Evolutionary conservation across 2,113 vertebrate species (phyloP).

Genomic region (Cavia porcellus): DNA sequence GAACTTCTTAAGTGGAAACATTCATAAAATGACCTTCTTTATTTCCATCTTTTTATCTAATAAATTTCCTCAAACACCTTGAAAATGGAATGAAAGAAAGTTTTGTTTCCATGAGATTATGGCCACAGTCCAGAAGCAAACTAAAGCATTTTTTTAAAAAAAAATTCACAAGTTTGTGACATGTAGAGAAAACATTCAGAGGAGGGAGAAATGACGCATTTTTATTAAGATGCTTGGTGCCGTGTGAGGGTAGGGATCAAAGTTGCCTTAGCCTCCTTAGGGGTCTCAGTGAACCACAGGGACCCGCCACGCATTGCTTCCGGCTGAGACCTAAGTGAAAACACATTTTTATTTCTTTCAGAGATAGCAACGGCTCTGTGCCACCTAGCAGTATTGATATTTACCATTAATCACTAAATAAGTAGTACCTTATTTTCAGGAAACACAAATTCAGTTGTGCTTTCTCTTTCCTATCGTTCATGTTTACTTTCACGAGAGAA

Average conservation of each 20-base stretch:
- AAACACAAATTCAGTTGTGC: neutral
- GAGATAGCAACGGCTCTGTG: neutral
- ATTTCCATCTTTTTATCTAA: slow-evolving; percentile 67
- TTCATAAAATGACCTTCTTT: slow-evolving; percentile 36
- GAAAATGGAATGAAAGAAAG: slow-evolving; percentile 41
- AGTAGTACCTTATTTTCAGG: neutral
- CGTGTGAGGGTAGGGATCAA: neutral
- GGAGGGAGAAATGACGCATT: neutral
- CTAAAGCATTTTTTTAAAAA: neutral
- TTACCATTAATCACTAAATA: neutral
- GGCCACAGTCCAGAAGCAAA: neutral
- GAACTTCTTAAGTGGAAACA: slow-evolving; percentile 62
- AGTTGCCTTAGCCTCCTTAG: neutral
- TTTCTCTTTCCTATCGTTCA: neutral
- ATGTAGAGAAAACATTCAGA: neutral
- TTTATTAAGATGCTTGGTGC: slow-evolving; percentile 35
- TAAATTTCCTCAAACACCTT: slow-evolving; percentile 61
- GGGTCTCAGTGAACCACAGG: neutral
- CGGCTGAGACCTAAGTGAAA: neutral
- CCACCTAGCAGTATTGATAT: neutral
- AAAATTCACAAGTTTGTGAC: neutral
- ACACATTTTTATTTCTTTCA: neutral
- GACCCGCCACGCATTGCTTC: neutral
- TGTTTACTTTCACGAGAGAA: neutral
- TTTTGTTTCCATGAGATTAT: slow-evolving; percentile 48